phyloP scores from a whole-genome alignment of 2,797 vertebrate genomes.

The Sternarchorhynchus goeldii region DNA sequence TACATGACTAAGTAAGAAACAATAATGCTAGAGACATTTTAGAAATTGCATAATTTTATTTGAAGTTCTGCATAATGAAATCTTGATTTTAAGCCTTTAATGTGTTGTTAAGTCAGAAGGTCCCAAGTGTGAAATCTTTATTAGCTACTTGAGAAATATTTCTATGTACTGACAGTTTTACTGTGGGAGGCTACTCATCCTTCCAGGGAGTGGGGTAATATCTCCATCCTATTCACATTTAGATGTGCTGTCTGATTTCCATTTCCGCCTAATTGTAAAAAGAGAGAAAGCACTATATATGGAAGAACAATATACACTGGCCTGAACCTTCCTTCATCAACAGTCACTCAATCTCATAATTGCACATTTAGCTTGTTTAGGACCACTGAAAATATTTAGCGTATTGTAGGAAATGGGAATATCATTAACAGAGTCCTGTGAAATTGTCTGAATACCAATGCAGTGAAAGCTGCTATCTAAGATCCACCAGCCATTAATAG shows the following conservation, averaged over 20 bases:
- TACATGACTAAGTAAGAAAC: no score
- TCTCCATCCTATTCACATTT: slow-evolving; percentile 22
- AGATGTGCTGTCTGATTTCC: slow-evolving; percentile 26
- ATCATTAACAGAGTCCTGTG: slow-evolving; percentile 26
- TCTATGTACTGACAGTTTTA: not conserved
- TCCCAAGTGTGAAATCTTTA: slow-evolving; percentile 7
- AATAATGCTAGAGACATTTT: no score
- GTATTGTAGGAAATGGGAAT: slow-evolving; percentile 33
- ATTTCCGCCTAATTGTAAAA: slow-evolving; percentile 36
- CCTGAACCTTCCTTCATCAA: slow-evolving; percentile 1
- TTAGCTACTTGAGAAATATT: slow-evolving; percentile 22
- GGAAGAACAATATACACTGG: not conserved
- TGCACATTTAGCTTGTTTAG: slow-evolving; percentile 39
- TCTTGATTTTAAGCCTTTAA: not conserved
- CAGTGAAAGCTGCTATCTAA: not conserved
- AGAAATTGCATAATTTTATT: no score
- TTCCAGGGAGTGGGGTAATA: slow-evolving; percentile 26
- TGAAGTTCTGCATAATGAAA: not conserved
- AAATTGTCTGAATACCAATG: not conserved
- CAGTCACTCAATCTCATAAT: slow-evolving; percentile 14
- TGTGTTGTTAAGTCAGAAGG: not conserved
- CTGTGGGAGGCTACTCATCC: slow-evolving; percentile 5
- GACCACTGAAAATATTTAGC: slow-evolving; percentile 33
- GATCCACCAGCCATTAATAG: slow-evolving; percentile 41
- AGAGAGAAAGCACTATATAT: not conserved